phyloP scores from a whole-genome alignment of 2,888 invertebrate genomes.

The Hofmannophila pseudospretella region DNA sequence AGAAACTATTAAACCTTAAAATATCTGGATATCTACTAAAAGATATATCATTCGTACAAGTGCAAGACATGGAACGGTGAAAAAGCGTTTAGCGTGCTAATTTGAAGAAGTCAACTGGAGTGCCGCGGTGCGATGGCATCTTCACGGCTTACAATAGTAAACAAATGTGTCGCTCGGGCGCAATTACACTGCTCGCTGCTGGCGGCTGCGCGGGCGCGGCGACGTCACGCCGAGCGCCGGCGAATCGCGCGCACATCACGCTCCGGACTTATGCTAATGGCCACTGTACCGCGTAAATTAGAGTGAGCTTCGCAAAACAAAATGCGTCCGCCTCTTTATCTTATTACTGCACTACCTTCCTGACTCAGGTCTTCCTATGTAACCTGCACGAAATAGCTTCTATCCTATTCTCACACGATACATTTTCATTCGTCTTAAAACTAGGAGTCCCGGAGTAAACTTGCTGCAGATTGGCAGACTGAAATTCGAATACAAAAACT shows the following conservation, averaged over 20 bases:
- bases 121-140: conserved; percentile 67
- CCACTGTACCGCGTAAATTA: conserved; percentile 72
- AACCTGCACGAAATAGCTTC: conserved; percentile 36
- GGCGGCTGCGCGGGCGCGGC: conserved; percentile 28
- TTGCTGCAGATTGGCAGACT: conserved; percentile 64
- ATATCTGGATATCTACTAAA: too few relatives aligned
- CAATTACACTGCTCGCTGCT: conserved; percentile 52
- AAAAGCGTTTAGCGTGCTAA: conserved; percentile 48
- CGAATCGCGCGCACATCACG: conserved; percentile 69
- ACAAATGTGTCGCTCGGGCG: conserved; percentile 71
- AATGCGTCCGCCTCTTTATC: conserved; percentile 73
- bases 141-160: conserved; percentile 75
- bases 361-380: conserved; percentile 21
- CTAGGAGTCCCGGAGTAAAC: conserved; percentile 42
- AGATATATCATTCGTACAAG: too few relatives aligned
- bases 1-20: too few relatives aligned
- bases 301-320: conserved; percentile 68
- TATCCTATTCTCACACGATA: conserved; percentile 40
- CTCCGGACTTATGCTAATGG: conserved; percentile 75
- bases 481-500: conserved; percentile 75
- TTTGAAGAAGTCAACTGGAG: conserved; percentile 61
- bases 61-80: not conserved
- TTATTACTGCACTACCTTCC: conserved; percentile 59
- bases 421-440: conserved; percentile 34
- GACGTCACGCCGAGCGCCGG: conserved; percentile 51